Evolutionary conservation across 2,113 vertebrate genomes (phyloP).

Genomic region (Notothenia rossii): DNA sequence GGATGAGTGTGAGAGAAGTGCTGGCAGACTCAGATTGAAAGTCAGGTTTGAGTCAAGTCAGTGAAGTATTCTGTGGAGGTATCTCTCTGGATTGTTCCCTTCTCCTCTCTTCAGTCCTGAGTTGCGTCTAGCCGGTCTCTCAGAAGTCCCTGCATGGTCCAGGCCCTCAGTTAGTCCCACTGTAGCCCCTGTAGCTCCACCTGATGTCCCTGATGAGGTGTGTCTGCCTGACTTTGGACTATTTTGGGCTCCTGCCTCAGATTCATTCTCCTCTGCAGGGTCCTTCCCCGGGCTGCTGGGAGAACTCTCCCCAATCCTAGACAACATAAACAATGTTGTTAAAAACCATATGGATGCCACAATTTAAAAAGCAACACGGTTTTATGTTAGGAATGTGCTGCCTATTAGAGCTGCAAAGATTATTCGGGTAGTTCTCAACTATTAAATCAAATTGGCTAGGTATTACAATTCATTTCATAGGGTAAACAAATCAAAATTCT

Average conservation of each 20-base stretch:
- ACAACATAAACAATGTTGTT: conserved; percentile 13
- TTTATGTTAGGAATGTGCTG: background rate
- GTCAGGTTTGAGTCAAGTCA: conserved; percentile 34
- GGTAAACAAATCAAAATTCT: too few relatives aligned
- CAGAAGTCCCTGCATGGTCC: conserved; percentile 32
- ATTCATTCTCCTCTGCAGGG: conserved; percentile 32
- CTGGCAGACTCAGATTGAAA: background rate
- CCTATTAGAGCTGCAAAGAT: too few relatives aligned
- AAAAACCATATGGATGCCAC: background rate
- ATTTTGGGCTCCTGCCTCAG: conserved; percentile 37
- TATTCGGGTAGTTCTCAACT: too few relatives aligned
- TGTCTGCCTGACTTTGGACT: conserved; percentile 44
- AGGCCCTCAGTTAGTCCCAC: conserved; percentile 24
- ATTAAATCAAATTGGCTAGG: too few relatives aligned
- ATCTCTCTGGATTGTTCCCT: conserved; percentile 70
- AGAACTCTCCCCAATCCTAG: conserved; percentile 71
- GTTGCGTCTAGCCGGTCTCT: conserved; percentile 39
- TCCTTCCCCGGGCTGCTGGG: conserved; percentile 39
- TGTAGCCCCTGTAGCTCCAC: conserved; percentile 23
- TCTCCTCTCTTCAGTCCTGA: conserved; percentile 60
- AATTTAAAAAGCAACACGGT: background rate
- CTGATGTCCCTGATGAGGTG: conserved; percentile 9
- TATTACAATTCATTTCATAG: too few relatives aligned
- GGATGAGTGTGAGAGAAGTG: background rate
- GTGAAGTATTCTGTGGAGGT: conserved; percentile 78